Evolutionary conservation across 2,888 invertebrate species (phyloP).

Genomic region (Halocaridina rubra): DNA sequence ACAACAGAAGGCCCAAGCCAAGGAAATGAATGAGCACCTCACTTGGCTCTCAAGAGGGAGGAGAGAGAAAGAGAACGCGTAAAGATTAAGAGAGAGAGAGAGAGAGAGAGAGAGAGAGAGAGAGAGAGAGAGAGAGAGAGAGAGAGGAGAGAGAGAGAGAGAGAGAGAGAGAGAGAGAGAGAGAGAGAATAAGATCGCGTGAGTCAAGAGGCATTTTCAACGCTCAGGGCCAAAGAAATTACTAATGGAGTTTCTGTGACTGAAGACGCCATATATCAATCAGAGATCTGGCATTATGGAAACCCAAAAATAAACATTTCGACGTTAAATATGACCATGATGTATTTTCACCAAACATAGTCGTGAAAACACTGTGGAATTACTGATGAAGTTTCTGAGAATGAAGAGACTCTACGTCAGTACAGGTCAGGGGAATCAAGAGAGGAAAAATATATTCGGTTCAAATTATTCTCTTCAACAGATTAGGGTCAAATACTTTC

Average conservation of each 20-base stretch:
- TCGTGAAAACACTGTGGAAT: no score
- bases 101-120: slow-evolving; percentile 16
- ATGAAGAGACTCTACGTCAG: no score
- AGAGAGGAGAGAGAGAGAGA: background rate
- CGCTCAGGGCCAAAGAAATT: background rate
- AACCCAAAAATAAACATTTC: no score
- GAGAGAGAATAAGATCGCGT: background rate
- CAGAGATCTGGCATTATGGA: background rate
- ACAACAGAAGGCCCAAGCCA: background rate
- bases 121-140: background rate
- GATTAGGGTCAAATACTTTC: no score
- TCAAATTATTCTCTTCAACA: no score
- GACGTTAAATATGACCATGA: no score
- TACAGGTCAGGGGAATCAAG: no score
- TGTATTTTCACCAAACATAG: no score
- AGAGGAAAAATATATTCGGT: no score
- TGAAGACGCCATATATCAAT: no score
- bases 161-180: background rate
- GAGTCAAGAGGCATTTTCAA: background rate
- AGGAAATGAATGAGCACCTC: background rate
- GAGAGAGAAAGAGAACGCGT: background rate
- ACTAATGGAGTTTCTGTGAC: background rate
- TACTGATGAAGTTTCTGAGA: no score
- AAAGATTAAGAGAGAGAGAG: background rate
- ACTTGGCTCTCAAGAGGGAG: no score